Evolutionary conservation across 2,797 vertebrate genomes (phyloP).

Genomic region (Tapirus indicus): DNA sequence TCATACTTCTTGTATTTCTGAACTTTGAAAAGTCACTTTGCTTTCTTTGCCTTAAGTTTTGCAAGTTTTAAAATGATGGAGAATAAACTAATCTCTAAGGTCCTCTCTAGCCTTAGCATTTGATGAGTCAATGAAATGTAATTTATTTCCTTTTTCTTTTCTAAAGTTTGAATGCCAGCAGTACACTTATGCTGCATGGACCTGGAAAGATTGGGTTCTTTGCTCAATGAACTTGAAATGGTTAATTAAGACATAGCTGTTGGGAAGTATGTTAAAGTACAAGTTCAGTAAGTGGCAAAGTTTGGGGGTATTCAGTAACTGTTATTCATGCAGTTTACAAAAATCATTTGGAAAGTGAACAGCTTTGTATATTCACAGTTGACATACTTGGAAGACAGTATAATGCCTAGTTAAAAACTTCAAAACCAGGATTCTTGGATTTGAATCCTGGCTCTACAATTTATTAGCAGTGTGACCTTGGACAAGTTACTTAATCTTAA

Average conservation of each 20-base stretch:
- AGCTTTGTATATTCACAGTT: background rate
- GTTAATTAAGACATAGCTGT: background rate
- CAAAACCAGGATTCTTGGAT: constrained; percentile 4
- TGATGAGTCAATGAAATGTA: background rate
- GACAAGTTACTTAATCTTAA: constrained; percentile 14
- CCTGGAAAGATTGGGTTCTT: background rate
- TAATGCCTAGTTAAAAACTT: constrained; percentile 6
- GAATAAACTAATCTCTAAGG: background rate
- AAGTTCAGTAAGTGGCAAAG: background rate
- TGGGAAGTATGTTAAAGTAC: background rate
- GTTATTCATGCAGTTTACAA: constrained; percentile 30
- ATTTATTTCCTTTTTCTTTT: background rate
- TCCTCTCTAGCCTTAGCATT: background rate
- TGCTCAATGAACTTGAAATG: background rate
- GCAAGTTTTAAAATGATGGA: constrained; percentile 12
- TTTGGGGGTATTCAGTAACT: background rate
- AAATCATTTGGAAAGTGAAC: constrained; percentile 22
- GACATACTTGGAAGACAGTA: background rate
- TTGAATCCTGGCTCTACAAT: background rate
- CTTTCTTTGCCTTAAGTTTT: background rate
- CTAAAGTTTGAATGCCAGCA: background rate
- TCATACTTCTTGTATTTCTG: background rate
- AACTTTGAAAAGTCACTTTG: constrained; percentile 13
- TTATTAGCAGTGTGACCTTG: background rate
- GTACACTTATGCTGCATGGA: background rate